phyloP scores from a whole-genome alignment of 2,888 invertebrate species.

The Aspidapion aeneum region DNA sequence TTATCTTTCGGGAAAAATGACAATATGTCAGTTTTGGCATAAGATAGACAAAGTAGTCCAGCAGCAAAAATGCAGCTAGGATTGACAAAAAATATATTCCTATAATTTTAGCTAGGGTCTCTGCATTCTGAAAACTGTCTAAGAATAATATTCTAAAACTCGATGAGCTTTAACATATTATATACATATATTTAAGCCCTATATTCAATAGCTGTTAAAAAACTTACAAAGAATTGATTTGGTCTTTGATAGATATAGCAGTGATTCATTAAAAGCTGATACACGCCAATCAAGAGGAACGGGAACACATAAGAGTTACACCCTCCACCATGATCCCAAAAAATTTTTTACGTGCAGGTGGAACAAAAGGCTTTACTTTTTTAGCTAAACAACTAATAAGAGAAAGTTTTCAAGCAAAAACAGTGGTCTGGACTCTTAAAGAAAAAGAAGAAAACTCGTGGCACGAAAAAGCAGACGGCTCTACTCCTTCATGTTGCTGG shows the following conservation, averaged over 20 bases:
- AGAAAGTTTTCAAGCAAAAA: neutral
- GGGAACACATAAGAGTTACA: slow-evolving; percentile 4
- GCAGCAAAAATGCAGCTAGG: too few species aligned
- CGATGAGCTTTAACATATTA: too few species aligned
- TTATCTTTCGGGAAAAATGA: too few species aligned
- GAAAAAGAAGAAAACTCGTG: slow-evolving; percentile 6
- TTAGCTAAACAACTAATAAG: slow-evolving; percentile 6
- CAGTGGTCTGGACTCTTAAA: slow-evolving; percentile 5
- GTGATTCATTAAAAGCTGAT: slow-evolving; percentile 9
- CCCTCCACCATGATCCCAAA: slow-evolving; percentile 3
- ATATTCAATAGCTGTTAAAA: too few species aligned
- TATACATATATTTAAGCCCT: too few species aligned
- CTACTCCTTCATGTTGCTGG: slow-evolving; percentile 11
- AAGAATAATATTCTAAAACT: too few species aligned
- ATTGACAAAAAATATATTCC: too few species aligned
- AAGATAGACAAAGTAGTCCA: too few species aligned
- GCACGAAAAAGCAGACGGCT: slow-evolving; percentile 14
- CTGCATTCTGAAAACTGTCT: too few species aligned
- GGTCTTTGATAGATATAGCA: slow-evolving; percentile 6
- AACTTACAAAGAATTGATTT: neutral
- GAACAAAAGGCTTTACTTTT: slow-evolving; percentile 1
- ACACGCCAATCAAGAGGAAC: slow-evolving; percentile 7
- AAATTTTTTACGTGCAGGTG: slow-evolving; percentile 4
- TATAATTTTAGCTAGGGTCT: too few species aligned
- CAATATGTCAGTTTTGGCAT: too few species aligned